Conservation (phyloP, 2,888 invertebrate genomes). For the Bedellia somnulentella region DNA sequence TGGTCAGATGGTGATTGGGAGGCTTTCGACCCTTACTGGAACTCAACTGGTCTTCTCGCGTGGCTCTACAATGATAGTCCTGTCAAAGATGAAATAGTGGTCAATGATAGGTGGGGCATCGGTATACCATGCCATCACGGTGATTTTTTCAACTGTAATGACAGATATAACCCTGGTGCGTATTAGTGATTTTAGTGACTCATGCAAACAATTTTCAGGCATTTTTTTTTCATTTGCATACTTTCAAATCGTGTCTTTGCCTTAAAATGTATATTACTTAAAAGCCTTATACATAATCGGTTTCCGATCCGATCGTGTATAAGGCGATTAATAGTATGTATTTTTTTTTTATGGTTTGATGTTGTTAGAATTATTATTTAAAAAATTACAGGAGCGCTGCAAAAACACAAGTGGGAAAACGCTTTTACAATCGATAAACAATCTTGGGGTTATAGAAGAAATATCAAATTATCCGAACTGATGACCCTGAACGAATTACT, state of each 20-base stretch:
- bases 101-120: conserved; percentile 93
- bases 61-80: conserved; percentile 95
- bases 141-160: conserved; percentile 82
- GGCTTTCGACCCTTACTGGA: conserved; percentile 80
- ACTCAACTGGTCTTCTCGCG: conserved; percentile 79
- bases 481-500: conserved; percentile 70
- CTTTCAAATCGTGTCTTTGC: too few species aligned
- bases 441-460: conserved; percentile 86
- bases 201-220: too few species aligned
- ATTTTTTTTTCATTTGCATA: too few species aligned
- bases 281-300: too few species aligned
- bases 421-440: conserved; percentile 85
- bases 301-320: too few species aligned
- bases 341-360: too few species aligned
- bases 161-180: conserved; percentile 78
- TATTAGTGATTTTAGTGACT: too few species aligned
- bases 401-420: conserved; percentile 91
- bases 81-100: conserved; percentile 83
- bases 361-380: too few species aligned
- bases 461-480: conserved; percentile 69
- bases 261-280: too few species aligned
- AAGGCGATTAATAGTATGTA: too few species aligned
- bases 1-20: conserved; percentile 98
- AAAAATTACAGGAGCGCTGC: conserved; percentile 28
- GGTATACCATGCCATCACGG: conserved; percentile 83